Percentiles rank a stretch among this genome's conserved stretches.
Conservation (phyloP, 2,888 invertebrate genomes). For the Erannis defoliaria region DNA sequence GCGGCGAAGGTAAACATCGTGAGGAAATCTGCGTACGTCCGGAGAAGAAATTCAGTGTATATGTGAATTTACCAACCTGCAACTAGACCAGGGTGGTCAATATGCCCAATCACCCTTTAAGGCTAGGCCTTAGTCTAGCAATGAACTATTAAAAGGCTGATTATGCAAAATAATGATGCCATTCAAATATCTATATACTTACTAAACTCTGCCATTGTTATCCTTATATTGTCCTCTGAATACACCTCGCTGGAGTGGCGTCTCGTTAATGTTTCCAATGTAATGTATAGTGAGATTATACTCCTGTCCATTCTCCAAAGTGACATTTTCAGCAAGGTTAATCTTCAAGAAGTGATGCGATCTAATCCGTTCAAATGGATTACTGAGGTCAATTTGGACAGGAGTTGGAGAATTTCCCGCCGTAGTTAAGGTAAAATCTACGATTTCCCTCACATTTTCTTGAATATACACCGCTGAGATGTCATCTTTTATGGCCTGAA, state of each 20-base stretch:
- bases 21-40: too few species aligned
- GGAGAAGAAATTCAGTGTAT: too few species aligned
- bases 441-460: conserved; percentile 71
- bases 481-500: conserved; percentile 63
- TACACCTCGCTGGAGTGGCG: conserved; percentile 76
- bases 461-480: conserved; percentile 65
- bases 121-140: too few species aligned
- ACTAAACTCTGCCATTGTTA: conserved; percentile 64
- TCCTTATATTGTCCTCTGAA: conserved; percentile 75
- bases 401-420: conserved; percentile 35
- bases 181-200: too few species aligned
- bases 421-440: conserved; percentile 52
- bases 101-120: too few species aligned
- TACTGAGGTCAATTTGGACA: conserved; percentile 49
- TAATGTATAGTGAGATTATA: conserved; percentile 66
- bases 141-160: too few species aligned
- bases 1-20: too few species aligned
- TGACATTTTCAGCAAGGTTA: conserved; percentile 62
- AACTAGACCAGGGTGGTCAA: too few species aligned
- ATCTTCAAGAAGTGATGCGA: conserved; percentile 70
- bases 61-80: too few species aligned
- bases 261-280: conserved; percentile 78
- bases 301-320: conserved; percentile 53
- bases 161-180: too few species aligned
- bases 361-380: conserved; percentile 61